A percentile compares a stretch with the other conserved stretches of the same genome.
These are phyloP conservation scores for Scleropages formosus DNA, from an alignment of 2,797 vertebrate genomes.

Conservation along the genomic window DNA sequence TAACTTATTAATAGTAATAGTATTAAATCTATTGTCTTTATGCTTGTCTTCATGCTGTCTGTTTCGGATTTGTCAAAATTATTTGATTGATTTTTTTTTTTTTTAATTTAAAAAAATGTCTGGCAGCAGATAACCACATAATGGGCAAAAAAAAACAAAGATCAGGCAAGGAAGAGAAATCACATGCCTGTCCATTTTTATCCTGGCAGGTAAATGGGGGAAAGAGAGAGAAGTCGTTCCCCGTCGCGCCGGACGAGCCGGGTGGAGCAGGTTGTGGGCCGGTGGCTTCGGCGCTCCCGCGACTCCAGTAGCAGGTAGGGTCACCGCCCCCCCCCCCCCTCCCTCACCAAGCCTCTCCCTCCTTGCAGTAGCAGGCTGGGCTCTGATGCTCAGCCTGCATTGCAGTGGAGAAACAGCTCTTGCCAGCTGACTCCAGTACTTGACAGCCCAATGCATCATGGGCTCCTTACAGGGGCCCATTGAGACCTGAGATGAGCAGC, in stretches of 20 bases:
- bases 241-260: conserved; percentile 80
- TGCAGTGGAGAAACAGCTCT: neutral
- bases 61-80: no score
- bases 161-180: no score
- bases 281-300: conserved; percentile 89
- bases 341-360: neutral
- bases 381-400: neutral
- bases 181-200: no score
- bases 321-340: neutral
- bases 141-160: no score
- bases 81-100: no score
- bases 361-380: neutral
- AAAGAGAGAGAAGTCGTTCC: conserved; percentile 83
- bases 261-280: conserved; percentile 95
- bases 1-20: no score
- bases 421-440: neutral
- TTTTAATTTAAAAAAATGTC: no score
- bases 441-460: conserved; percentile 17
- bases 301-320: conserved; percentile 83
- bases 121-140: no score
- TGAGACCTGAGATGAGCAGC: neutral
- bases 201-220: conserved; percentile 83
- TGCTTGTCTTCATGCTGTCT: no score
- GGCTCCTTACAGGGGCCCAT: neutral
- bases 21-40: no score